These are phyloP conservation scores for Caenorhabditis sp. DNA, from an alignment of 2,888 invertebrate genomes.

Conservation along the genomic window DNA sequence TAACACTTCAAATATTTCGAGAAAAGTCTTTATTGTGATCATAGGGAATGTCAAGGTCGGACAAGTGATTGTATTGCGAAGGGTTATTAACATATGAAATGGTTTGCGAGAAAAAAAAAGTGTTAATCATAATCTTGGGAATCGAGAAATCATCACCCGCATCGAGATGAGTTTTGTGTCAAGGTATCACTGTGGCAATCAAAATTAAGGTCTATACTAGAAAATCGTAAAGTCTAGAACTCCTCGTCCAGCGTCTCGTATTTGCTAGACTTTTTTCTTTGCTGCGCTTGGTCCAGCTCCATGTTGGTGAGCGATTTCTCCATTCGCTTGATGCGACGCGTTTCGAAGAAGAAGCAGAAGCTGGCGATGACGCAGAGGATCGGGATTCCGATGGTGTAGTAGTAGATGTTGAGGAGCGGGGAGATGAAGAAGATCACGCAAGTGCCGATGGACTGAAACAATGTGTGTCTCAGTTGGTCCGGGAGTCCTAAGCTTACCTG, in stretches of 20 bases:
- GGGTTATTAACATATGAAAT: slow-evolving; percentile 23
- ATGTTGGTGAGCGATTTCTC: slow-evolving; percentile 61
- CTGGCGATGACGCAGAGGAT: slow-evolving; percentile 50
- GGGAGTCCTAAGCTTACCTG: slow-evolving; percentile 63
- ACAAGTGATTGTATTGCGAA: background rate
- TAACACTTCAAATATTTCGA: background rate
- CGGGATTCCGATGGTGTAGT: slow-evolving; percentile 62
- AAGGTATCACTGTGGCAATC: background rate
- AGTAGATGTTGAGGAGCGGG: slow-evolving; percentile 61
- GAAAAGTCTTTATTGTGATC: slow-evolving; percentile 50
- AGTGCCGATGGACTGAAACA: slow-evolving; percentile 56
- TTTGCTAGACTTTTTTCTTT: slow-evolving; percentile 48
- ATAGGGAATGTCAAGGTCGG: slow-evolving; percentile 47
- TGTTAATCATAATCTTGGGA: slow-evolving; percentile 13
- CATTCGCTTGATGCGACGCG: slow-evolving; percentile 47
- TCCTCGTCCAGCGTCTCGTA: slow-evolving; percentile 59
- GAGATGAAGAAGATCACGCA: slow-evolving; percentile 64
- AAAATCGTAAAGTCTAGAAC: slow-evolving; percentile 33
- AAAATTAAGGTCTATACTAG: too few species aligned
- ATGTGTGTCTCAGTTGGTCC: too few species aligned
- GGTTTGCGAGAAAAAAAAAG: background rate
- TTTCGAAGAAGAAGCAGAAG: slow-evolving; percentile 57
- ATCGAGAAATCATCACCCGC: background rate
- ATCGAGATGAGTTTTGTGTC: background rate
- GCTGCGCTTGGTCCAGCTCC: slow-evolving; percentile 54